Conservation (phyloP, 1,140 invertebrate species). For the Anastatus disparis region DNA sequence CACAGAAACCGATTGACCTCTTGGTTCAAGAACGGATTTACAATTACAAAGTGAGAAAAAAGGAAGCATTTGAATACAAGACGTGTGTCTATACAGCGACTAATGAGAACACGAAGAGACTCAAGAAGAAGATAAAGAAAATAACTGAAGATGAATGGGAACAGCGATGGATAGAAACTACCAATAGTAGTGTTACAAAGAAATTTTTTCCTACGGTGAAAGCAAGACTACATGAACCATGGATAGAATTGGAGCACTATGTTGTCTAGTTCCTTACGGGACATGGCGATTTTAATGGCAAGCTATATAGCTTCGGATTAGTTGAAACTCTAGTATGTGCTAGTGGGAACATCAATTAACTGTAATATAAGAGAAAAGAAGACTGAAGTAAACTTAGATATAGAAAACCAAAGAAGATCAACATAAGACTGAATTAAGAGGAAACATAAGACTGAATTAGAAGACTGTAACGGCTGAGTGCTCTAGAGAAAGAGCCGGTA, state of each 20-base stretch:
- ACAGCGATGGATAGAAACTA: background rate
- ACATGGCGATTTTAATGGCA: slow-evolving; percentile 25
- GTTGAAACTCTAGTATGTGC: background rate
- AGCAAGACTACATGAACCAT: background rate
- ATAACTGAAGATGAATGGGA: slow-evolving; percentile 32
- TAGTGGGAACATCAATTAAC: slow-evolving; percentile 24
- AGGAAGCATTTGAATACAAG: background rate
- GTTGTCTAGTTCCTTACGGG: slow-evolving; percentile 8
- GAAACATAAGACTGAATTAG: too few relatives aligned
- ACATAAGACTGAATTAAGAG: too few relatives aligned
- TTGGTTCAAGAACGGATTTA: background rate
- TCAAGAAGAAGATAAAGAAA: background rate
- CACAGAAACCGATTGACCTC: slow-evolving; percentile 32
- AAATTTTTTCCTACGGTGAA: slow-evolving; percentile 22
- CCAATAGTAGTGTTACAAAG: slow-evolving; percentile 4
- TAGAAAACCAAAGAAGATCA: too few relatives aligned
- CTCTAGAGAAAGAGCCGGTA: too few relatives aligned
- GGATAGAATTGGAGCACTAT: slow-evolving; percentile 13
- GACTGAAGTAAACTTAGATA: too few relatives aligned
- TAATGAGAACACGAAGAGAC: background rate
- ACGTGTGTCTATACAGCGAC: background rate
- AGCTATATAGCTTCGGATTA: slow-evolving; percentile 6
- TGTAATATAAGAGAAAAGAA: too few relatives aligned
- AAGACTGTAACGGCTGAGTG: too few relatives aligned
- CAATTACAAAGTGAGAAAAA: slow-evolving; percentile 27